phyloP scores from a whole-genome alignment of 2,888 invertebrate genomes.

The Saturnia pavonia region DNA sequence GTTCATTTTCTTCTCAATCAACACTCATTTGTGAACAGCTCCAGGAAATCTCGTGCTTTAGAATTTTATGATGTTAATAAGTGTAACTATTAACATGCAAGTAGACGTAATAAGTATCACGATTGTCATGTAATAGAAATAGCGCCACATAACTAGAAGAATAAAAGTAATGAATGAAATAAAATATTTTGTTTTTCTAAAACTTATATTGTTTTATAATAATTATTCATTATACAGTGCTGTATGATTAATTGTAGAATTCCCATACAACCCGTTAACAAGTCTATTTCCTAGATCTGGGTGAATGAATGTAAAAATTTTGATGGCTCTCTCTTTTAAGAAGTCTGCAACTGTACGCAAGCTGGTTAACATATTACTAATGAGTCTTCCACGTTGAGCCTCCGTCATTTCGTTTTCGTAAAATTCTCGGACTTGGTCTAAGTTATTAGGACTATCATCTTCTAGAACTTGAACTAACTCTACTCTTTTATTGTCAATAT shows the following conservation, averaged over 20 bases:
- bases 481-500: slow-evolving; percentile 78
- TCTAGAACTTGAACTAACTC: slow-evolving; percentile 76
- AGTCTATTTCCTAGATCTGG: slow-evolving; percentile 24
- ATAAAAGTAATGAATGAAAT: too few relatives aligned
- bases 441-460: slow-evolving; percentile 93
- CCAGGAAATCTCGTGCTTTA: too few relatives aligned
- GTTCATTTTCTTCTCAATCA: too few relatives aligned
- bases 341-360: slow-evolving; percentile 85
- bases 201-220: not conserved
- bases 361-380: slow-evolving; percentile 88
- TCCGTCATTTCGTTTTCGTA: slow-evolving; percentile 88
- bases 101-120: too few relatives aligned
- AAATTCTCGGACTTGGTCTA: slow-evolving; percentile 88
- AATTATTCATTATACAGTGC: not conserved
- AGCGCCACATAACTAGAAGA: too few relatives aligned
- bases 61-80: too few relatives aligned
- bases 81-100: too few relatives aligned
- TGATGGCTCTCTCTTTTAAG: slow-evolving; percentile 21
- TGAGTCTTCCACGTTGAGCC: slow-evolving; percentile 85
- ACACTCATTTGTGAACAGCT: too few relatives aligned
- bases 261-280: slow-evolving; percentile 17
- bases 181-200: too few relatives aligned
- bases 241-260: slow-evolving; percentile 2
- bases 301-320: slow-evolving; percentile 19
- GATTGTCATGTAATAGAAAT: too few relatives aligned